Evolutionary conservation across 2,888 invertebrate species (phyloP).

Genomic region (Nudaria mundana): DNA sequence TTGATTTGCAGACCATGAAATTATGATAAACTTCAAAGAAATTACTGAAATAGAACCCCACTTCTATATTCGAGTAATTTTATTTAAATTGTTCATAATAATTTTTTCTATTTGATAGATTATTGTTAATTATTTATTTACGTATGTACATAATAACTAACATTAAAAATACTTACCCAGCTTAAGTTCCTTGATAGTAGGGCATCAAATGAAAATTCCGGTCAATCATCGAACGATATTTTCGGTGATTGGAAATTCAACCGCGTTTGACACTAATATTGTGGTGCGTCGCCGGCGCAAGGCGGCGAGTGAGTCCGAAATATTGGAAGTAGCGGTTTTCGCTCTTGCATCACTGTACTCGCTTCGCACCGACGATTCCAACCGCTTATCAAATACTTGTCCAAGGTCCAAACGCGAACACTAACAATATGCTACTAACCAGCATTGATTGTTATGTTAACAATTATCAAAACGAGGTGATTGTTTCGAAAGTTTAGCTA

Average conservation of each 20-base stretch:
- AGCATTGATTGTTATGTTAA: constrained; percentile 23
- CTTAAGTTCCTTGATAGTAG: constrained; percentile 20
- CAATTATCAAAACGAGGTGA: constrained; percentile 18
- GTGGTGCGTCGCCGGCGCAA: constrained; percentile 20
- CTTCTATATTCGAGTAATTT: not conserved
- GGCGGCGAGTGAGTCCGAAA: constrained; percentile 16
- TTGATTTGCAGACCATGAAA: not conserved
- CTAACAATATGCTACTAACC: constrained; percentile 18
- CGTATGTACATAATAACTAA: not conserved
- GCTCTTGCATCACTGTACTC: constrained; percentile 27
- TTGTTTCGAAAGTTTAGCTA: constrained; percentile 17
- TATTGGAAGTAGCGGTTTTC: constrained; percentile 18
- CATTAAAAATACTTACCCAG: constrained; percentile 15
- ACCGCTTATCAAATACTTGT: constrained; percentile 53
- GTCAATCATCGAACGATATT: constrained; percentile 7
- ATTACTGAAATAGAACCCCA: not conserved
- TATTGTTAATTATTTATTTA: too few species aligned
- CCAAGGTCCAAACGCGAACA: constrained; percentile 62
- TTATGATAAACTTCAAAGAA: not conserved
- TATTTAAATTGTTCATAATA: not conserved
- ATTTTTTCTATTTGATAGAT: too few species aligned
- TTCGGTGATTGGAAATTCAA: constrained; percentile 13
- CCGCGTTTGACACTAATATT: constrained; percentile 16
- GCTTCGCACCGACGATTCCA: constrained; percentile 29
- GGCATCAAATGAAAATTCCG: constrained; percentile 15